Evolutionary conservation across 2,113 vertebrate genomes (phyloP).

Genomic region (Neopipo cinnamomea): DNA sequence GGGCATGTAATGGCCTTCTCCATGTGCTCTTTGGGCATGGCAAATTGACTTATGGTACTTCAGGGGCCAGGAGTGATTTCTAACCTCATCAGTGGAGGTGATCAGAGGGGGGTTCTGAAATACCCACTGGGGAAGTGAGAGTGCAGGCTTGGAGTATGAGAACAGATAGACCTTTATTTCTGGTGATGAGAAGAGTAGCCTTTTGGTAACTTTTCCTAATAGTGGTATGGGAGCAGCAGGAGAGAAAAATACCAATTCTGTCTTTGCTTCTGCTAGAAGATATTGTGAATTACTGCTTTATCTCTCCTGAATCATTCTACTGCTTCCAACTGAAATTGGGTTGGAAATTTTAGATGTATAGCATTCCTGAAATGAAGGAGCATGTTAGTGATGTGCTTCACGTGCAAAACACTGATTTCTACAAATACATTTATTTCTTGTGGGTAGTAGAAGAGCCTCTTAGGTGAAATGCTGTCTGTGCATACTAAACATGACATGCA

Average conservation of each 20-base stretch:
- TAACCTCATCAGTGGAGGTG: background rate
- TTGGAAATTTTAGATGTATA: background rate
- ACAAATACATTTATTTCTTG: background rate
- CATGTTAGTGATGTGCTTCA: background rate
- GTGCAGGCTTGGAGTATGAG: background rate
- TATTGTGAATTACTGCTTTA: background rate
- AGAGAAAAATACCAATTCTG: background rate
- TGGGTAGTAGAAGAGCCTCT: background rate
- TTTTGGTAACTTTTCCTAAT: background rate
- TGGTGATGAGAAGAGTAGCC: background rate
- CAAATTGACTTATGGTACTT: background rate
- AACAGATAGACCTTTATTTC: background rate
- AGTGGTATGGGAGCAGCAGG: background rate
- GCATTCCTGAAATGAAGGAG: background rate
- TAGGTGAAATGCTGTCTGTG: background rate
- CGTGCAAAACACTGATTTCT: background rate
- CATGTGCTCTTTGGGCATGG: rapidly evolving
- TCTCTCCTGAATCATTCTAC: background rate
- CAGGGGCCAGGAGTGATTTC: background rate
- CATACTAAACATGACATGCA: background rate
- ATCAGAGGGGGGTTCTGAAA: background rate
- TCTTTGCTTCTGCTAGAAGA: background rate
- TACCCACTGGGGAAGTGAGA: background rate
- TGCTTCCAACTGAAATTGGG: background rate
- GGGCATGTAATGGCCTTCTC: background rate